A percentile compares a stretch with the other conserved stretches of the same genome.
phyloP scores from a whole-genome alignment of 1,140 invertebrate genomes.

The Tetranychus urticae region DNA sequence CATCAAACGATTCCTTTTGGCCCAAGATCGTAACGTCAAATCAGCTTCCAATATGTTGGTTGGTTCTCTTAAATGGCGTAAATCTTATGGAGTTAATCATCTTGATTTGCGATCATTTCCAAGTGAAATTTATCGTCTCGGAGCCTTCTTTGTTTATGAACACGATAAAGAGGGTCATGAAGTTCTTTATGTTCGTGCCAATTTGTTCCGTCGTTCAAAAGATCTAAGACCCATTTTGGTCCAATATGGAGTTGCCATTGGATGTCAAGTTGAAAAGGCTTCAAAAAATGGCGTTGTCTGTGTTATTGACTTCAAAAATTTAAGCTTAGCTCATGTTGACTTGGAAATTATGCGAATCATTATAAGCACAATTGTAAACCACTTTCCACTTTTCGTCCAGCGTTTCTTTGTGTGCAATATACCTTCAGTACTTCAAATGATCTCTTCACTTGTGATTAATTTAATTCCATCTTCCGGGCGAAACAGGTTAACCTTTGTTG shows the following conservation, averaged over 20 bases:
- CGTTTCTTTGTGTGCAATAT: slow-evolving; percentile 1
- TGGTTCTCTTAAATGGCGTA: neutral
- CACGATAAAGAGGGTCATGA: slow-evolving; percentile 5
- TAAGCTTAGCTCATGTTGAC: slow-evolving; percentile 5
- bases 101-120: slow-evolving; percentile 7
- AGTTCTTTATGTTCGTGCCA: slow-evolving; percentile 7
- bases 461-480: neutral
- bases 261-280: neutral
- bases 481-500: neutral
- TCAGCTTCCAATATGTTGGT: slow-evolving; percentile 19
- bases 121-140: slow-evolving; percentile 6
- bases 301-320: slow-evolving; percentile 8
- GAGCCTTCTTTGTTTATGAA: slow-evolving; percentile 4
- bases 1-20: slow-evolving; percentile 9
- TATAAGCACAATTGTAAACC: slow-evolving; percentile 7
- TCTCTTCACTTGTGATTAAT: slow-evolving; percentile 1
- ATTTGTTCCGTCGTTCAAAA: neutral
- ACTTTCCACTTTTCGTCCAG: slow-evolving; percentile 9
- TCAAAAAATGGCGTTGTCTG: neutral
- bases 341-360: slow-evolving; percentile 10
- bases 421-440: slow-evolving; percentile 2
- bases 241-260: neutral
- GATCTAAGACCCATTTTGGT: neutral
- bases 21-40: slow-evolving; percentile 2
- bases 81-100: neutral